phyloP scores from a whole-genome alignment of 2,113 vertebrate species.

The Castor canadensis region DNA sequence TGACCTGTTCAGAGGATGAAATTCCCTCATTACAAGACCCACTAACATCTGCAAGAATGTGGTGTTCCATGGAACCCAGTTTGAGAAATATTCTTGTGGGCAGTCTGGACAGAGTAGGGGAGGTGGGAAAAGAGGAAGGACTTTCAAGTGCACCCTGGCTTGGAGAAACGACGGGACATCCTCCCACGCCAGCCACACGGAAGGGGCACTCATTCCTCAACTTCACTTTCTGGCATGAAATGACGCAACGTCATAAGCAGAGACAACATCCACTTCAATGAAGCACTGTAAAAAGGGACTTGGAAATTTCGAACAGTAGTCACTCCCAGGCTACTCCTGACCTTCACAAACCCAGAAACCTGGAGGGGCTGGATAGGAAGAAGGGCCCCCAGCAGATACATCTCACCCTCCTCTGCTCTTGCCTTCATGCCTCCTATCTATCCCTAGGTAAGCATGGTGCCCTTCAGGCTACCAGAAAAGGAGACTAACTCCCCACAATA shows the following conservation, averaged over 20 bases:
- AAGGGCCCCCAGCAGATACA: neutral
- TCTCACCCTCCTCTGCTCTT: neutral
- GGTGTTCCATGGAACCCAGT: neutral
- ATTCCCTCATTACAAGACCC: neutral
- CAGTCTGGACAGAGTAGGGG: neutral
- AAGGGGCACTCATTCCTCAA: neutral
- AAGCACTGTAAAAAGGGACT: neutral
- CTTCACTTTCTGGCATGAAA: neutral
- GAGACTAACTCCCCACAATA: neutral
- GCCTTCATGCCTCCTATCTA: neutral
- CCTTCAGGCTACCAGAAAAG: neutral
- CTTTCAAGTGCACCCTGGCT: neutral
- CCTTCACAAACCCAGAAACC: conserved; percentile 21
- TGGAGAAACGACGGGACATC: neutral
- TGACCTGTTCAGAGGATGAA: neutral
- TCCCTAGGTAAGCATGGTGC: neutral
- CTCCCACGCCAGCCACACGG: neutral
- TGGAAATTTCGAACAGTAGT: neutral
- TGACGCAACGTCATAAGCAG: neutral
- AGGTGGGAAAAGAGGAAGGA: neutral
- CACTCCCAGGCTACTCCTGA: neutral
- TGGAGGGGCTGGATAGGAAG: neutral
- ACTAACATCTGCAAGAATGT: neutral
- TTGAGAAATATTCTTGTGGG: neutral
- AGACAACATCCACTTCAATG: neutral